These are phyloP conservation scores for Aspidiotus rigidus DNA, from an alignment of 2,888 invertebrate genomes.

Conservation along the genomic window DNA sequence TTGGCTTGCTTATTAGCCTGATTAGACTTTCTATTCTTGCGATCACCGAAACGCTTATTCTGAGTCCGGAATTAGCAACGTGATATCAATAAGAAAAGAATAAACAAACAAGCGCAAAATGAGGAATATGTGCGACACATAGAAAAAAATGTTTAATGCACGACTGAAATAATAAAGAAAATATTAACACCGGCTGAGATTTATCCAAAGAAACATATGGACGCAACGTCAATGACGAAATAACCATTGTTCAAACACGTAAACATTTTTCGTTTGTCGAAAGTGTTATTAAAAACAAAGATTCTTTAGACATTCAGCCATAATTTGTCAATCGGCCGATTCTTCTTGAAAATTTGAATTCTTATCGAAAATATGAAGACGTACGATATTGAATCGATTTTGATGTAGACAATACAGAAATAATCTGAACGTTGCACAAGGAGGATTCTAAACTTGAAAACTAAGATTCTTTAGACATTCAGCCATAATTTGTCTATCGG, in stretches of 20 bases:
- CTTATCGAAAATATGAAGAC: not conserved
- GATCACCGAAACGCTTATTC: slow-evolving; percentile 31
- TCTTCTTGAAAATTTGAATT: not conserved
- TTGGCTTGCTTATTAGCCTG: slow-evolving; percentile 25
- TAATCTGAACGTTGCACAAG: no score
- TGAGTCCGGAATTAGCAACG: slow-evolving; percentile 20
- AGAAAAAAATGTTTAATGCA: not conserved
- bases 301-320: not conserved
- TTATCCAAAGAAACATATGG: slow-evolving; percentile 7
- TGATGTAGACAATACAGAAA: no score
- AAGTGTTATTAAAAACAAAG: not conserved
- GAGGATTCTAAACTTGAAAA: not conserved
- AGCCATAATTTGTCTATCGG: not conserved
- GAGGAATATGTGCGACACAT: not conserved
- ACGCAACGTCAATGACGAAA: not conserved
- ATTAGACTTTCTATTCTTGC: slow-evolving; percentile 27
- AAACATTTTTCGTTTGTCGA: not conserved
- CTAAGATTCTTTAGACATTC: not conserved
- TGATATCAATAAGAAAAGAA: not conserved
- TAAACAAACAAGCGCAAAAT: not conserved
- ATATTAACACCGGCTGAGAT: not conserved
- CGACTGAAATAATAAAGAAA: not conserved
- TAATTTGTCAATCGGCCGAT: not conserved
- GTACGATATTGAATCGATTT: no score
- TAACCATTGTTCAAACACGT: not conserved